phyloP scores from a whole-genome alignment of 2,797 vertebrate species.

The Vipera ursinii region DNA sequence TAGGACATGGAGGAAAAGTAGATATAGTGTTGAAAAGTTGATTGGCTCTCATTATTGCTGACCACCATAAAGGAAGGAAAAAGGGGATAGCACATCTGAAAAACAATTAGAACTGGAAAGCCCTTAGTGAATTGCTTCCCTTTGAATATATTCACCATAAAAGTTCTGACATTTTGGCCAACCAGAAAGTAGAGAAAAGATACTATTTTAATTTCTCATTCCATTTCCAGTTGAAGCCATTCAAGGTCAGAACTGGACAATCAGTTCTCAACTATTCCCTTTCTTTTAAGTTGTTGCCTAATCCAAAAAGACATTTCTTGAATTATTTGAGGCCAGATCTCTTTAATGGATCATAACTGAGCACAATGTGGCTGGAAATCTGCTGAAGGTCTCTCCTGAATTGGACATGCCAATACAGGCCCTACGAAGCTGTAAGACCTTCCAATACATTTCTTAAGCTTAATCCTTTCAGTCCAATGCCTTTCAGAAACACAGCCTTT shows the following conservation, averaged over 20 bases:
- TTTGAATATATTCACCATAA: neutral
- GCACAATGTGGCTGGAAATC: neutral
- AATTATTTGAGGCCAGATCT: neutral
- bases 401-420: neutral
- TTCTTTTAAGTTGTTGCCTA: neutral
- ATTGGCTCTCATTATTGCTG: neutral
- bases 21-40: neutral
- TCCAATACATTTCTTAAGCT: neutral
- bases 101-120: neutral
- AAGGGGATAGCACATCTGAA: neutral
- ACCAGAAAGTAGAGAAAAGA: neutral
- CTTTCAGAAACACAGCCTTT: neutral
- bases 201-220: neutral
- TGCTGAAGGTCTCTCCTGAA: neutral
- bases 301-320: neutral
- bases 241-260: neutral
- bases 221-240: neutral
- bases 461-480: neutral
- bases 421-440: neutral
- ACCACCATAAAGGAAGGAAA: neutral
- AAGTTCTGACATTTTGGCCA: neutral
- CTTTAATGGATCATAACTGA: neutral
- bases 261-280: neutral
- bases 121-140: neutral
- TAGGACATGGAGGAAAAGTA: neutral